Conservation (phyloP, 2,888 invertebrate genomes). For the Tolmerus cingulatus region DNA sequence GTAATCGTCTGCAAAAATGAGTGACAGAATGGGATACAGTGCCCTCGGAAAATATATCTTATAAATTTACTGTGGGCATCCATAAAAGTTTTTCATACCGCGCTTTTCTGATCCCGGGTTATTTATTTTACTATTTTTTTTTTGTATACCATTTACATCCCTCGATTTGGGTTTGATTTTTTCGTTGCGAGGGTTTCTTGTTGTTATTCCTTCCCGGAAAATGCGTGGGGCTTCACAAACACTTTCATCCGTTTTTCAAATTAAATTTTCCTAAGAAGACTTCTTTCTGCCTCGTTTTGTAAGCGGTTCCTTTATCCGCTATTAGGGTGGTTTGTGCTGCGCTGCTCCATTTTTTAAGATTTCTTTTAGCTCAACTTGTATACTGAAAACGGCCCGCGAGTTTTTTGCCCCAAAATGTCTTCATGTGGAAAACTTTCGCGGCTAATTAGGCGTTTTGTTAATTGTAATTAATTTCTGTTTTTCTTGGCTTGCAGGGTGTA, state of each 20-base stretch:
- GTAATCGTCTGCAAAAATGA: not conserved
- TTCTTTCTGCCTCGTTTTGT: conserved; percentile 12
- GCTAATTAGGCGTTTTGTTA: conserved; percentile 63
- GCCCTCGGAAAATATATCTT: not conserved
- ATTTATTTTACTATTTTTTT: conserved; percentile 29
- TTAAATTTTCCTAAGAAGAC: conserved; percentile 54
- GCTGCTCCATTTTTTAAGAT: not conserved
- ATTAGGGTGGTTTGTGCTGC: not conserved
- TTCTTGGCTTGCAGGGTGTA: not conserved
- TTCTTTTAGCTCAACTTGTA: not conserved
- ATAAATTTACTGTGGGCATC: not conserved
- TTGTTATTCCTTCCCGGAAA: conserved; percentile 16
- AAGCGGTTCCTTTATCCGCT: conserved; percentile 20
- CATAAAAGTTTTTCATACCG: not conserved
- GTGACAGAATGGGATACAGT: not conserved
- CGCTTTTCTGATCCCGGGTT: not conserved
- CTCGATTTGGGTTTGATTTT: not conserved
- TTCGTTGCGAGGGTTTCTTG: not conserved
- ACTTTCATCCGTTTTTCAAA: conserved; percentile 65
- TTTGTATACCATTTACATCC: not conserved
- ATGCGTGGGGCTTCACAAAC: conserved; percentile 61
- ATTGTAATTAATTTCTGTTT: conserved; percentile 60
- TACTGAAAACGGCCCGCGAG: not conserved
- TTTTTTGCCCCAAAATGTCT: not conserved
- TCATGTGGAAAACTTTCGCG: conserved; percentile 45